Evolutionary conservation across 2,888 invertebrate genomes (phyloP), one percentile per base, ranked within the genome.

Genomic region (Hyposoter didymator): DNA sequence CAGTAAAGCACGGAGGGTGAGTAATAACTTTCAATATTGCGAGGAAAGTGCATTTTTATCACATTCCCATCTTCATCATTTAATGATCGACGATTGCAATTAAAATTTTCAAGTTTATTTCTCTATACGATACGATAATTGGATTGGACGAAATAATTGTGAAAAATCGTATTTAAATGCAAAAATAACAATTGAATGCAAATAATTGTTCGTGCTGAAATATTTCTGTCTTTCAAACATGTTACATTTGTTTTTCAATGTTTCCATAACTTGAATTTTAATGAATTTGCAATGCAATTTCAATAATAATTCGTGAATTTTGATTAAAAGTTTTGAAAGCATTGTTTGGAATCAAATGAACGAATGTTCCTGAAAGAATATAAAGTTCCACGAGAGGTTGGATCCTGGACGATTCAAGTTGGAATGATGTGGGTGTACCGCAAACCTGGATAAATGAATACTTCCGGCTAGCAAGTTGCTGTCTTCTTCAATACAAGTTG

Each of bases 371-470:
- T 28, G 59, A 59, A 28, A 6, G 5, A 28, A 28, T 14, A 5
- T 14, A 35, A 39, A 39, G 35, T 64, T 67, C 6, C 10, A 69
- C 19, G 45, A 49, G 70, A 1, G n/a, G 73, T 39, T 59, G 59
- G 5, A 14, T 14, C 17, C 49, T 49, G 73, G 39, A 55, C 19
- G 47, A 59, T 59, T 47, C 4, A 59, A 22, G 22, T 39, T 35
- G 52, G 5, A 59, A 43, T 59, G 22, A 73, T n/a, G 59, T 12
- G 22, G 59, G 43, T 67, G 59, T 19, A 81, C 66, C 19, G 39
- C 45, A 32, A 55, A 55, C 22, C 43, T 35, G 55, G 73, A 62
- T 72, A 81, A 84, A 78, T 84, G 81, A 81, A 84, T 84, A 45
- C 67, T 67, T 55, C 62, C 66, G 59, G 39, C 45, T 69, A 47